phyloP scores from a whole-genome alignment of 2,797 vertebrate genomes.

The Sandelia bainsii region DNA sequence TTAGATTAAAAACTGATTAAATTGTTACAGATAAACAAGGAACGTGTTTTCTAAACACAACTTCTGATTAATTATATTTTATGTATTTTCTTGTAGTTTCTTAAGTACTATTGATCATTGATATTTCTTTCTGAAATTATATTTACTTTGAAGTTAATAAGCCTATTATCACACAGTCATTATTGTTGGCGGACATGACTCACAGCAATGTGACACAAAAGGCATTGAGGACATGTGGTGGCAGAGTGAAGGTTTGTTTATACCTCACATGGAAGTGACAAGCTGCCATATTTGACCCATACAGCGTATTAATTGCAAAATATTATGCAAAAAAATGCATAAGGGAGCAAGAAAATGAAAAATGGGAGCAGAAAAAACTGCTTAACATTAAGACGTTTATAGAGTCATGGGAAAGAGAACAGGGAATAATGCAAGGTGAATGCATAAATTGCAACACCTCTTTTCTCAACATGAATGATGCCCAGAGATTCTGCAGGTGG shows the following conservation, averaged over 20 bases:
- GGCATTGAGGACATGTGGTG: not conserved
- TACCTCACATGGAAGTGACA: not conserved
- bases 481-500: slow-evolving; percentile 7
- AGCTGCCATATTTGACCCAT: slow-evolving; percentile 1
- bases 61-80: too few relatives aligned
- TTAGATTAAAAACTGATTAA: too few relatives aligned
- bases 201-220: not conserved
- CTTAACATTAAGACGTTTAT: slow-evolving; percentile 17
- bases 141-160: not conserved
- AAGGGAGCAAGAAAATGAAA: not conserved
- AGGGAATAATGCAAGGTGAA: slow-evolving; percentile 17
- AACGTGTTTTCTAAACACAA: too few relatives aligned
- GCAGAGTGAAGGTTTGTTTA: not conserved
- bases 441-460: slow-evolving; percentile 13
- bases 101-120: too few relatives aligned
- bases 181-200: not conserved
- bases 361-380: not conserved
- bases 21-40: too few relatives aligned
- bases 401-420: slow-evolving; percentile 12
- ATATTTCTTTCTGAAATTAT: not conserved
- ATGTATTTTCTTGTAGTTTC: too few relatives aligned
- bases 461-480: slow-evolving; percentile 20
- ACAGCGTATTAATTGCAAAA: not conserved
- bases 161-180: not conserved
- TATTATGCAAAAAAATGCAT: not conserved